Conservation (phyloP, 2,888 invertebrate species). For the Tuberolachnus salignus region DNA sequence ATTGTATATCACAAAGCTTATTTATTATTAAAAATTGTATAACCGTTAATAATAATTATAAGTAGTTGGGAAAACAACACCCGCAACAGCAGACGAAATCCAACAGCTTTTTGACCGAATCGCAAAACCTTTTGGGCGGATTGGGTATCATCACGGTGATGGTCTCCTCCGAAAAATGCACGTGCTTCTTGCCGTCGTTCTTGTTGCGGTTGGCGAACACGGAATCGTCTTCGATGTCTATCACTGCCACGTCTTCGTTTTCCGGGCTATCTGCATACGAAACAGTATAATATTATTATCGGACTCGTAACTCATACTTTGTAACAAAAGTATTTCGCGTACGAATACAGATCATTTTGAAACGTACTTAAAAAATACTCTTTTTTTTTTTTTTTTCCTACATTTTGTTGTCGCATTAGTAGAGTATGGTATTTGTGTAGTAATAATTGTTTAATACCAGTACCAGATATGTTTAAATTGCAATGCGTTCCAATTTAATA, state of each 20-base stretch:
- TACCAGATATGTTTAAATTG: no score
- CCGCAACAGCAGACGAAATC: constrained; percentile 57
- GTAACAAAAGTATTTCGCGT: no score
- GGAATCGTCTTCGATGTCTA: constrained; percentile 48
- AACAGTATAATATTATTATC: no score
- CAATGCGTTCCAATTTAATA: no score
- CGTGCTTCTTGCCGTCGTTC: constrained; percentile 54
- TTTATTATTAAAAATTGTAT: not conserved
- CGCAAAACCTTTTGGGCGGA: constrained; percentile 43
- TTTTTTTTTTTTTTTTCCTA: no score
- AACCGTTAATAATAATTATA: constrained; percentile 15
- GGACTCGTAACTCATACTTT: no score
- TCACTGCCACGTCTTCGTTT: constrained; percentile 43
- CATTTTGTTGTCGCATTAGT: no score
- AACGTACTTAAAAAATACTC: no score
- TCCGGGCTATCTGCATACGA: constrained; percentile 28
- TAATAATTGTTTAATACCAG: no score
- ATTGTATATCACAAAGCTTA: constrained; percentile 36
- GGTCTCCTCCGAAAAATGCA: constrained; percentile 58
- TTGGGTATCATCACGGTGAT: constrained; percentile 57
- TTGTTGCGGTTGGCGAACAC: constrained; percentile 22
- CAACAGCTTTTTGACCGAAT: constrained; percentile 42
- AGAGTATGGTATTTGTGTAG: no score
- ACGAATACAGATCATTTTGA: no score
- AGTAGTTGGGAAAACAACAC: constrained; percentile 56